Evolutionary conservation across 2,888 invertebrate genomes (phyloP).

Genomic region (Diplazon laetatorius): DNA sequence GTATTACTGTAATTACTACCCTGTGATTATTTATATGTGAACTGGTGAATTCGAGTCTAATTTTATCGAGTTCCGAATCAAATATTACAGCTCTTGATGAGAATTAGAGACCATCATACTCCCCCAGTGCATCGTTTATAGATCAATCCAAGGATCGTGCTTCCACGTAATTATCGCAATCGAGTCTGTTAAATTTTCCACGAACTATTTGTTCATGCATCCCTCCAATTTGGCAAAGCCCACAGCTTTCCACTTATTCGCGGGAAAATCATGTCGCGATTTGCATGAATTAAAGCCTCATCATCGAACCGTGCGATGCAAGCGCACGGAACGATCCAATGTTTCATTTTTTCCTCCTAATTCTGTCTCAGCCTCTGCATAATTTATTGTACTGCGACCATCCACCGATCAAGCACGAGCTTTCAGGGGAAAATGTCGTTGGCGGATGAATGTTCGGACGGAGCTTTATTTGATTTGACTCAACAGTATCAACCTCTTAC

Average conservation of each 20-base stretch:
- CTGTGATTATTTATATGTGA: too few species aligned
- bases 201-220: not conserved
- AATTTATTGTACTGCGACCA: not conserved
- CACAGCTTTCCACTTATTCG: not conserved
- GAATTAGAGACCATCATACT: too few species aligned
- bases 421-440: too few species aligned
- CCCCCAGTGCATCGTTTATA: not conserved
- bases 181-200: not conserved
- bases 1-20: too few species aligned
- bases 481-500: constrained; percentile 40
- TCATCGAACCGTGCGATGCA: not conserved
- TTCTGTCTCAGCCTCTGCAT: too few species aligned
- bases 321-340: not conserved
- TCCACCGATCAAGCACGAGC: not conserved
- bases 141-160: not conserved
- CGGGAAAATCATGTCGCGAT: not conserved
- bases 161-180: not conserved
- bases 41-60: too few species aligned
- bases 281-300: constrained; percentile 7
- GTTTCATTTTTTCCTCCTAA: not conserved
- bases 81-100: too few species aligned
- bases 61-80: too few species aligned
- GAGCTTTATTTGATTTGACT: constrained; percentile 13
- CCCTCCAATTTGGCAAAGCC: not conserved
- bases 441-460: not conserved